Base-by-base conservation (phyloP, 2,888 invertebrate genomes). In the Ophion obscuratus region DNA sequence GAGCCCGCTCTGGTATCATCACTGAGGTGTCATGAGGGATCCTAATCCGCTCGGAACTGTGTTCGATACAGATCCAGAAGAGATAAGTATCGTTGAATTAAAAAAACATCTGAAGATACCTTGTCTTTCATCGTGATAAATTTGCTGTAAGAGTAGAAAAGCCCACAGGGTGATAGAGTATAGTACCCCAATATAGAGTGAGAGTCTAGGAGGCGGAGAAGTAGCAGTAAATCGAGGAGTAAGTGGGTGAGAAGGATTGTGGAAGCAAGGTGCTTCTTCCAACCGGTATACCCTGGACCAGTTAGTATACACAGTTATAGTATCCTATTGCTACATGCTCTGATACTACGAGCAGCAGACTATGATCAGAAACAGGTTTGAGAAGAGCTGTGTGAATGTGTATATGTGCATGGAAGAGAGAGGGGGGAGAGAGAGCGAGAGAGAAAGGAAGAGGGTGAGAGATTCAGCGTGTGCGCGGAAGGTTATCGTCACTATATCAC, bases 401-500 rank as follows among this genome's bases (percentile, higher is more conserved):
- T 64, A 36, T 75, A 24, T 47, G 64, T 66, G 36, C 40, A 40
- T 71, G 31, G 11, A 11, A 66, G 66, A 66, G 57, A 67, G 40
- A 67, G 40, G 59, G 57, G 40, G 59, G 57, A 71, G 40, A 40
- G 40, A 9, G 9, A 40, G 40, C 66, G 53, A 53, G 31, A 71
- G 40, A 59, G 11, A 57, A 14, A 53, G 73, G 86, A 88, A 87
- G 88, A 89, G 86, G 89, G 81, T 87, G 81, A 84, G 88, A 86
- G 86, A 87, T 84, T 85, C 84, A 27, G 40, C 61, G 82, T 89
- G 87, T 70, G 67, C 76, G 53, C 83, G 74, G 61, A 53, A 88
- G 89, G 91, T 91, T 91, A 91, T 91, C 91, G 90, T 90, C 91
- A 87, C 91, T 91, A 91, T 91, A 91, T 91, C 91, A 91, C 90